These are phyloP conservation scores for Brachionus plicatilis DNA, from an alignment of 1,140 invertebrate species.

Conservation along the genomic window DNA sequence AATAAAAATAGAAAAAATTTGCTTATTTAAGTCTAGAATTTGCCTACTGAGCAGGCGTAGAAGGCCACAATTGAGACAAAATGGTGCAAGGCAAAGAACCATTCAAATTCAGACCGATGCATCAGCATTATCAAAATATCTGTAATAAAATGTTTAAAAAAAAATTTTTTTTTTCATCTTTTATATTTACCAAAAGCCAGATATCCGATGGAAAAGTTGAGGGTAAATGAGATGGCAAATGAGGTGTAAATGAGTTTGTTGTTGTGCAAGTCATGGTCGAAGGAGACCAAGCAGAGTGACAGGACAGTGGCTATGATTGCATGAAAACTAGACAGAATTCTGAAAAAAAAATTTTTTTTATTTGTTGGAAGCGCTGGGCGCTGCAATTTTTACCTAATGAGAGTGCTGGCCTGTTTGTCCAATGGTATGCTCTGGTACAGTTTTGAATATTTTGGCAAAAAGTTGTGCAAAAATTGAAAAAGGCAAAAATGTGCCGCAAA, in stretches of 20 bases:
- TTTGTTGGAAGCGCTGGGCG: background rate
- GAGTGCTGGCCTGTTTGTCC: background rate
- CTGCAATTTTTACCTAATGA: conserved; percentile 9
- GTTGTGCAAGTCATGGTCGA: background rate
- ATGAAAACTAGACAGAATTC: conserved; percentile 25
- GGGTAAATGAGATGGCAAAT: conserved; percentile 26
- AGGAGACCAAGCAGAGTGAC: background rate
- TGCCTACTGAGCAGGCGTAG: background rate
- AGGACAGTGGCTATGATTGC: background rate
- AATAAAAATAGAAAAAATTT: background rate
- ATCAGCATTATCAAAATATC: conserved; percentile 21
- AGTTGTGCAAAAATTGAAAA: conserved; percentile 10
- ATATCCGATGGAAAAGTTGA: conserved; percentile 36
- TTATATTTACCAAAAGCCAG: conserved; percentile 26
- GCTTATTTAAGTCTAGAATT: background rate
- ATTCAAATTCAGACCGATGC: conserved; percentile 29
- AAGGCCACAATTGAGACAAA: conserved; percentile 36
- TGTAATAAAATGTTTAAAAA: background rate
- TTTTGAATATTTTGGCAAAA: conserved; percentile 8
- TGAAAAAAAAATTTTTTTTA: background rate
- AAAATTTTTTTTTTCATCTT: background rate
- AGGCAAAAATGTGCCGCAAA: conserved; percentile 34
- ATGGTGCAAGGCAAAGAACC: conserved; percentile 22
- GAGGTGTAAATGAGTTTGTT: conserved; percentile 33
- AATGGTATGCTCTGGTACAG: background rate